Evolutionary conservation across 2,888 invertebrate species (phyloP), one percentile per base, ranked within the genome.

Genomic region (Tenthredo distinguenda): DNA sequence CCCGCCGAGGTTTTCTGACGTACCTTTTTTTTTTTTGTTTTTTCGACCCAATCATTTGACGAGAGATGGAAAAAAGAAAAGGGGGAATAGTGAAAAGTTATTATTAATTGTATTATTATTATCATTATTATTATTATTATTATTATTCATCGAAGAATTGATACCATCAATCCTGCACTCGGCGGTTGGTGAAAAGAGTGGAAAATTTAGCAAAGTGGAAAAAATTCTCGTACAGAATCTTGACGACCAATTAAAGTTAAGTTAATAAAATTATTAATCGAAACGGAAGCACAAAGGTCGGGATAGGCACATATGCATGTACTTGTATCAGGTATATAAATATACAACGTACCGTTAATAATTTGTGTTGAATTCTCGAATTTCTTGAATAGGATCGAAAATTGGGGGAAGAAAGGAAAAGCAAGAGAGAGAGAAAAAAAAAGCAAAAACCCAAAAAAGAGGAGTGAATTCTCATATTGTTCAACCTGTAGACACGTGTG

Each of bases 171-270:
- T 12, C 43, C 10, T 26, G 26, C 26, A 1, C 43, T 43, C 47
- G 47, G 47, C 3, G 47, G 12, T 47, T 47, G 15, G 47, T 12
- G 15, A 2, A 47, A 50, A 7, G 18, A 50, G 18, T n/a, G n/a
- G n/a, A n/a, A n/a, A n/a, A n/a, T 18, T 50, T 50, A 18, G 50
- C 50, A n/a, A 55, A 55, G n/a, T 0, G n/a, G 7, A n/a, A 6
- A 50, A n/a, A 55, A 55, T 50, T 87, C 85, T 85, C 88, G 87
- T 89, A 88, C 87, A 88, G 87, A 87, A 90, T 88, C 87, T 87
- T 88, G 88, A 87, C 87, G 89, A 91, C 89, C 90, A 90, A 90
- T 90, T 91, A 91, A 88, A 85, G 86, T 88, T 90, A 90, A 90
- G 90, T 88, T 90, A 89, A 86, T 88, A 87, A 26, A 26, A 87